phyloP scores from a whole-genome alignment of 2,113 vertebrate species.

The Hiodon tergisus region DNA sequence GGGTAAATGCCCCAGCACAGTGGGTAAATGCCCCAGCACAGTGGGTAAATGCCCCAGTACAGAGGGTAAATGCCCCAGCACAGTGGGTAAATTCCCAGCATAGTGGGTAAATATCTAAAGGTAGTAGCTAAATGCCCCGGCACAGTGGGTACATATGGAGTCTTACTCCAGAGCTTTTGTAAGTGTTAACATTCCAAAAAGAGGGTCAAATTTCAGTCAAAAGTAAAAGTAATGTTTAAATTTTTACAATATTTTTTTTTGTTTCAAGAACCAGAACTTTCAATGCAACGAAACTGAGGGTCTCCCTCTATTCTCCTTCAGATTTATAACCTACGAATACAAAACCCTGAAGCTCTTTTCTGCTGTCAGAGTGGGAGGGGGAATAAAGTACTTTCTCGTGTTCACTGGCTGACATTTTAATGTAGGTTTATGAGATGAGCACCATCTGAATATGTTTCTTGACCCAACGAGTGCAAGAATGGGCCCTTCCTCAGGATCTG shows the following conservation, averaged over 20 bases:
- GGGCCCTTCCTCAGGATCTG: slow-evolving; percentile 32
- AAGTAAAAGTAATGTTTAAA: slow-evolving; percentile 10
- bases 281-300: slow-evolving; percentile 39
- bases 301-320: slow-evolving; percentile 40
- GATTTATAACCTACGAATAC: slow-evolving; percentile 43
- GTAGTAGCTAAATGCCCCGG: no score
- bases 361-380: slow-evolving; percentile 30
- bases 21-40: no score
- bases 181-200: no score
- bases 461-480: slow-evolving; percentile 38
- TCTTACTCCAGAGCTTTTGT: no score
- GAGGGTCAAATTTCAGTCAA: not conserved
- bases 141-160: no score
- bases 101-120: no score
- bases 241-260: slow-evolving; percentile 24
- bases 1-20: no score
- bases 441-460: slow-evolving; percentile 37
- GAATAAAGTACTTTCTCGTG: slow-evolving; percentile 17
- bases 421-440: slow-evolving; percentile 35
- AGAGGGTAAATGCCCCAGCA: no score
- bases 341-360: slow-evolving; percentile 38
- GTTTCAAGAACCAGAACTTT: slow-evolving; percentile 37
- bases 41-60: no score
- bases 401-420: slow-evolving; percentile 39
- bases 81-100: no score